Conservation (phyloP, 2,888 invertebrate genomes). For the Oscheius sp. region DNA sequence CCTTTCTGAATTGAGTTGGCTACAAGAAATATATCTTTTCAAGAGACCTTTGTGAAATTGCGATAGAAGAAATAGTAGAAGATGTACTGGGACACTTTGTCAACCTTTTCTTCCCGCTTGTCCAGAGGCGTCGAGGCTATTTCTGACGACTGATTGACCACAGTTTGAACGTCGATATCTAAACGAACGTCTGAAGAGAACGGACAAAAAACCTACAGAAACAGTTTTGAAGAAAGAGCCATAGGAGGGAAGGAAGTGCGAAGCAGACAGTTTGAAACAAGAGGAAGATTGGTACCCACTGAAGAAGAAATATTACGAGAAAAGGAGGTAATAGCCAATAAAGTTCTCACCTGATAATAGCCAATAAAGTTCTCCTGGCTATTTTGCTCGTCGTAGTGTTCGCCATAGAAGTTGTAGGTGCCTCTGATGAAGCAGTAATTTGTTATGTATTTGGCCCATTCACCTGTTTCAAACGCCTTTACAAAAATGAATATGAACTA, state of each 20-base stretch:
- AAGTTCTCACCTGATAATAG: constrained; percentile 18
- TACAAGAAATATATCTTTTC: neutral
- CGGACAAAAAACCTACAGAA: neutral
- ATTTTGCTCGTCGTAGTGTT: neutral
- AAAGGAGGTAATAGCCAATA: neutral
- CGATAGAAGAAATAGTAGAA: constrained; percentile 7
- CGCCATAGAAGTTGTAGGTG: neutral
- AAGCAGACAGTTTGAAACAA: constrained; percentile 14
- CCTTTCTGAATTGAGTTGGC: neutral
- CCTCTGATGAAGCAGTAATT: constrained; percentile 16
- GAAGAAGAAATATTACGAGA: neutral
- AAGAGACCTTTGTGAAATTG: neutral
- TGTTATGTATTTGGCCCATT: neutral
- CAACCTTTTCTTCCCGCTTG: neutral
- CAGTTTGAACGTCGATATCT: neutral
- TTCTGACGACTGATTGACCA: neutral
- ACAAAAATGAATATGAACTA: neutral
- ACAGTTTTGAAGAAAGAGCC: neutral
- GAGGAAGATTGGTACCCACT: constrained; percentile 15
- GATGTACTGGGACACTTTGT: neutral
- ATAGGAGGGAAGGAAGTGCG: neutral
- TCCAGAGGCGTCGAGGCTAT: neutral
- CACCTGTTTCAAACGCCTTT: neutral
- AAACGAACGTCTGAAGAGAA: neutral
- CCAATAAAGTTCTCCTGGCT: neutral